Base-by-base conservation (phyloP, 2,888 invertebrate species). In the Drosophila falleni region DNA sequence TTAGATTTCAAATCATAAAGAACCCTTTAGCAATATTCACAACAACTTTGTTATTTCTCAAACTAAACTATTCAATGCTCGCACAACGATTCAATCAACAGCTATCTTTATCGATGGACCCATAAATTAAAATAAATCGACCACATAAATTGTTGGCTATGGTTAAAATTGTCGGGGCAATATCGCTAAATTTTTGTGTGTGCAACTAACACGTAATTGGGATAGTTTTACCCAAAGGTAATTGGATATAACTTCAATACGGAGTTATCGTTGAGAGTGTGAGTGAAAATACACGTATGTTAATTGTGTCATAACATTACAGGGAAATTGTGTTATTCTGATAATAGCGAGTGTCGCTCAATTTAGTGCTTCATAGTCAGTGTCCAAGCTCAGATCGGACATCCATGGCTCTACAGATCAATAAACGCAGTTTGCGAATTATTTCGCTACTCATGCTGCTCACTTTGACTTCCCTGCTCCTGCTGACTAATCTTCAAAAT, bases 401-500 rank as follows among this genome's bases (percentile, higher is more conserved):
- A 51, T 26, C 47, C 46, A 79, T 79, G 67, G 42, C 54, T 5
- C 23, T 23, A 6, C 63, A 39, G 5, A 19, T 54, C 26, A 61
- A 66, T 13, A 70, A 39, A 44, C 62, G 76, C 11, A 55, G 15
- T 13, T 9, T 53, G 16, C 66, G 80, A 2, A 13, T 70, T 8
- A 23, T 65, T 37, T 33, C 49, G 23, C 51, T 79, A 0, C 5
- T 71, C 0, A 1, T 64, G 11, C 56, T 77, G 0, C n/a, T 56
- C 8, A 11, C 2, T 0, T 6, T 74, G 19, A 67, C 59, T 1
- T 8, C 35, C 0, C 6, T 87, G 13, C 61, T 81, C 0, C 8
- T 80, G 3, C 15, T 68, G 1, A 23, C 37, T 10, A 79, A 70
- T 53, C 29, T 81, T 5, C 46, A 58, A 6, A 53, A 68, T 13